These are phyloP conservation scores for Drosophila kepulauana DNA, from an alignment of 1,140 invertebrate genomes.

Conservation along the genomic window DNA sequence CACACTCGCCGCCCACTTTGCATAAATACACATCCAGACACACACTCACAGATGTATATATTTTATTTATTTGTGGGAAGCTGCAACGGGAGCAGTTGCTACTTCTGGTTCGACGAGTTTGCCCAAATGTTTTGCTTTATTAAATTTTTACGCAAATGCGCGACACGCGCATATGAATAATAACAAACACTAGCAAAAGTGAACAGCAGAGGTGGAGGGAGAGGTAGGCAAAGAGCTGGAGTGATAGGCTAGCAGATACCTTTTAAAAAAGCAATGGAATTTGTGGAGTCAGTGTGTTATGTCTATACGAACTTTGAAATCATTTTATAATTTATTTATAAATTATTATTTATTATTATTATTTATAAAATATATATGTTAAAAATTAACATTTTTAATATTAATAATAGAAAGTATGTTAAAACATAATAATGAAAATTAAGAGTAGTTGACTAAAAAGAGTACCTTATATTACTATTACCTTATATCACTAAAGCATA, in stretches of 20 bases:
- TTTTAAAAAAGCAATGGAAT: neutral
- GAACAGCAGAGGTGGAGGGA: neutral
- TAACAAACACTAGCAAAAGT: conserved; percentile 43
- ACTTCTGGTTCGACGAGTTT: conserved; percentile 50
- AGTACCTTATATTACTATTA: too few species aligned
- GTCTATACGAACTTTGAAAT: too few species aligned
- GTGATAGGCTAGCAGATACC: conserved; percentile 2
- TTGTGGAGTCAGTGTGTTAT: neutral
- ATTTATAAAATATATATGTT: too few species aligned
- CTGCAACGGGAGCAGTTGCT: neutral
- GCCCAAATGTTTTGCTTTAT: conserved; percentile 74
- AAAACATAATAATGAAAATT: too few species aligned
- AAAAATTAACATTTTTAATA: too few species aligned
- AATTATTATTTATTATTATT: too few species aligned
- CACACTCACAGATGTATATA: conserved; percentile 25
- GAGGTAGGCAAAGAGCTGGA: neutral
- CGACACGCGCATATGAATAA: conserved; percentile 79
- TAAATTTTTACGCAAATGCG: conserved; percentile 81
- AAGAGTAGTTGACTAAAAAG: too few species aligned
- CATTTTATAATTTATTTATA: too few species aligned
- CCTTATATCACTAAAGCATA: too few species aligned
- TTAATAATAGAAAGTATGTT: too few species aligned
- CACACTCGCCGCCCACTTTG: neutral
- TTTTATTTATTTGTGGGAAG: conserved; percentile 32
- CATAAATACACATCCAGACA: conserved; percentile 6